Base-by-base conservation (phyloP, 2,797 vertebrate species). In the Karalla daura region DNA sequence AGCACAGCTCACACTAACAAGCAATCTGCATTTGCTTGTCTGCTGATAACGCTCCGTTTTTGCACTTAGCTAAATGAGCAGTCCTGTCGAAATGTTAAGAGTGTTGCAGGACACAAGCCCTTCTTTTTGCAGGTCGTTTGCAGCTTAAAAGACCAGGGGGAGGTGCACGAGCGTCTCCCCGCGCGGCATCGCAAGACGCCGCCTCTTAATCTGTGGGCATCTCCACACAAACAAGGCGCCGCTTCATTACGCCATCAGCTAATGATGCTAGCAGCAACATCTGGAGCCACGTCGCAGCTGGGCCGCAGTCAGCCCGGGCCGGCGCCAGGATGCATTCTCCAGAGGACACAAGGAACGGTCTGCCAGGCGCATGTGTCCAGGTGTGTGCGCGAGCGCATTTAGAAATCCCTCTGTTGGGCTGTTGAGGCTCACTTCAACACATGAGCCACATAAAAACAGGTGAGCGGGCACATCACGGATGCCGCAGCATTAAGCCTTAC, bases 201-300 rank as follows among this genome's bases (percentile, higher is more conserved):
- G 41, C 41, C 40, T 44, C 53, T 59, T 56, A 30, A 63, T 61
- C 36, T 63, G 41, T 15, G 15, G 11, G 40, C 41, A 54, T 74
- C 70, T 67, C 80, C 54, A 68, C 62, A 78, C 52, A 83, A 85
- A 65, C 67, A 80, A 49, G 49, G 28, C 25, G 55, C 56, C 5
- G 7, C 65, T 74, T 85, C 80, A 89, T 88, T 76, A 74, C 52
- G 47, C 78, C 63, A 79, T 81, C 72, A 74, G 53, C 47, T 70
- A 40, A 78, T 53, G 75, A 79, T 35, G 70, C 62, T 32, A 59
- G 40, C 18, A 35, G 24, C 36, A 82, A 78, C 88, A 90, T 87
- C 87, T 90, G 87, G 81, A 77, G 76, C 41, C 50, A 50, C 51
- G 68, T 23, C 61, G 76, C 78, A 88, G 86, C 84, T 90, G 89